Percentiles rank a stretch among this genome's conserved stretches.
Evolutionary conservation across 1,140 invertebrate species (phyloP).

Genomic region (Drosophila micromelanica): DNA sequence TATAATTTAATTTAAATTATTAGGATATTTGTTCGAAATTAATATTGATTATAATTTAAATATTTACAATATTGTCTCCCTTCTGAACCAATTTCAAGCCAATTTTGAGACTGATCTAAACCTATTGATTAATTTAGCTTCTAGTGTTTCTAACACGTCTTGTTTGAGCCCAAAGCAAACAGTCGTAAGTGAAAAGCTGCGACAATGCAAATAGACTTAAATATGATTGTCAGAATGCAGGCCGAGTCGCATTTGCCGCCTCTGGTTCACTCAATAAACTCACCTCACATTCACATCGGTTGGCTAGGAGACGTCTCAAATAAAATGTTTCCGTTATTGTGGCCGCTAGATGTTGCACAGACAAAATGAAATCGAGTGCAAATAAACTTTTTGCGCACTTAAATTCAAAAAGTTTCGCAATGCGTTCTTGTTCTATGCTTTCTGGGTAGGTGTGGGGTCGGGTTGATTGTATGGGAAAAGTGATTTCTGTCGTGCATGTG

Average conservation of each 20-base stretch:
- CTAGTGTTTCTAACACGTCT: too few relatives aligned
- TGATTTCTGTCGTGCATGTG: constrained; percentile 3
- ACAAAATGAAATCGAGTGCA: constrained; percentile 56
- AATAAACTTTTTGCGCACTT: constrained; percentile 66
- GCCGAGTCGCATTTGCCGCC: constrained; percentile 5
- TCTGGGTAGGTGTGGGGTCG: background rate
- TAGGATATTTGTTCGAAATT: too few relatives aligned
- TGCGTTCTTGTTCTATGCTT: constrained; percentile 6
- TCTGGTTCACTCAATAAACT: constrained; percentile 5
- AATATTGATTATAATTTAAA: too few relatives aligned
- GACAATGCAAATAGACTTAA: constrained; percentile 19
- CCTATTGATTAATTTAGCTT: background rate
- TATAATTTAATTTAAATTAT: too few relatives aligned
- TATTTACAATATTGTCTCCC: too few relatives aligned
- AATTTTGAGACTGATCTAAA: background rate
- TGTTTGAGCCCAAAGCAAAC: too few relatives aligned
- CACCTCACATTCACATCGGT: constrained; percentile 1
- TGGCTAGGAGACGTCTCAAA: background rate
- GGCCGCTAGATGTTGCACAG: constrained; percentile 1
- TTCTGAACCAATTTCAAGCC: background rate
- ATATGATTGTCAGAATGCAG: constrained; percentile 23
- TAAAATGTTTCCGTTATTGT: background rate
- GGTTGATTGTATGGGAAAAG: background rate
- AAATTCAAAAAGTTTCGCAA: constrained; percentile 63
- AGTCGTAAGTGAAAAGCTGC: too few relatives aligned